Evolutionary conservation across 2,113 vertebrate genomes (phyloP).

Genomic region (Laterallus jamaicensis): DNA sequence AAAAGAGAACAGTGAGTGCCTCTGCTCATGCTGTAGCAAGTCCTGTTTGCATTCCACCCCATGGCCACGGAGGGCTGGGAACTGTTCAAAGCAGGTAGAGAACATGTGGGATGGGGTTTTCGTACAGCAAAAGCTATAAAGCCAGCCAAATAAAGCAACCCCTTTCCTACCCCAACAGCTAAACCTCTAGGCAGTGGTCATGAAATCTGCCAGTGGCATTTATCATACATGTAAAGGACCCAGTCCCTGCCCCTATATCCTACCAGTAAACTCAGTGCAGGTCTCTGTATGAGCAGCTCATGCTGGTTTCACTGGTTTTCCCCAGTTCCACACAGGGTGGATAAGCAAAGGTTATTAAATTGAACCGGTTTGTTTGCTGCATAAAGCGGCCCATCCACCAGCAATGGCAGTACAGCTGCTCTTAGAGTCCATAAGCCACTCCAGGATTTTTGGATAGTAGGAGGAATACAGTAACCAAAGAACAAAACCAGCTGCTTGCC

Average conservation of each 20-base stretch:
- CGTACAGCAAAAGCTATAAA: not conserved
- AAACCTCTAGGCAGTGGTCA: not conserved
- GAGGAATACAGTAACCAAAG: not conserved
- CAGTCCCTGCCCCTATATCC: not conserved
- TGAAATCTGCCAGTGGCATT: not conserved
- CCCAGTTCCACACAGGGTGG: not conserved
- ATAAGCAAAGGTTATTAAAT: not conserved
- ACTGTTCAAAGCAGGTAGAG: not conserved
- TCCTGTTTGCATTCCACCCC: not conserved
- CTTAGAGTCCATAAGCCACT: not conserved
- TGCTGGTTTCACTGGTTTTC: not conserved
- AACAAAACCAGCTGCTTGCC: not conserved
- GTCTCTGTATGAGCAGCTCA: not conserved
- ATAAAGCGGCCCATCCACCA: not conserved
- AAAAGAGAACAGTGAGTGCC: not conserved
- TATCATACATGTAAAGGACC: not conserved
- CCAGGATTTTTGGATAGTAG: not conserved
- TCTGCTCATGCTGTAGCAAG: not conserved
- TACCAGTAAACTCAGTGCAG: not conserved
- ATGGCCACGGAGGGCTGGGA: not conserved
- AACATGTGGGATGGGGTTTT: rapidly evolving
- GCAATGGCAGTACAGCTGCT: not conserved
- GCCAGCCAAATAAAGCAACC: not conserved
- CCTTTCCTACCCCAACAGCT: not conserved
- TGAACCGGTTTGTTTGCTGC: not conserved